Evolutionary conservation across 2,113 vertebrate genomes (phyloP), one percentile per base, ranked within the genome.

Genomic region (Rana temporaria): DNA sequence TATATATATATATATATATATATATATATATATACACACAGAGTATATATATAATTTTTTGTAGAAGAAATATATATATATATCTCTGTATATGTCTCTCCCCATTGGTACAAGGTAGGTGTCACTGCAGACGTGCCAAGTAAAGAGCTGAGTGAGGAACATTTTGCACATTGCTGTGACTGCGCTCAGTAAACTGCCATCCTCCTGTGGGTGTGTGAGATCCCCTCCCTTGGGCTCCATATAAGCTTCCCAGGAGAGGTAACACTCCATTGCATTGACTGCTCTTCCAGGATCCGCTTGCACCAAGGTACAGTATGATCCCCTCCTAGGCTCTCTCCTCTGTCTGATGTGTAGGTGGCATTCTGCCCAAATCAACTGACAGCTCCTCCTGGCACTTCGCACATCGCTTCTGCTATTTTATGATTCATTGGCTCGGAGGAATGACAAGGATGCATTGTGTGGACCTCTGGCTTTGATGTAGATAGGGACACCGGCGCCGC

Each of bases 141-240:
- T 71, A 30, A 60, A 22, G 75, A 74, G 20, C 62, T 56, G 19
- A 65, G 42, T 32, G 22, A 24, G 12, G 66, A 75, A 42, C 60
- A 74, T 56, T 65, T 78, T 78, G 26, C 60, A 78, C 60, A 56
- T 64, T 26, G 26, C 80, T 82, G 70, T 66, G 24, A 82, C 75
- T 82, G 24, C 75, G 16, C 22, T 82, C 60, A 82, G 12, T 20
- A 26, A 55, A 17, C 30, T 42, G 19, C 68, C 65, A 18, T 14
- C 78, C 65, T 32, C 56, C 18, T 42, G 26, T 59, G 71, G 71
- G 62, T 67, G 76, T 56, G 76, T 52, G 76, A 63, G 26, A 4
- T 63, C 65, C 9, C 53, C 65, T 65, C 56, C 48, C 11, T 2
- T 19, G 48, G 26, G 14, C 55, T 74, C 2, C 19, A 79, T 78